Percentiles rank a stretch among this genome's conserved stretches.
Evolutionary conservation across 1,140 invertebrate species (phyloP).

Genomic region (Micrasema minimum): DNA sequence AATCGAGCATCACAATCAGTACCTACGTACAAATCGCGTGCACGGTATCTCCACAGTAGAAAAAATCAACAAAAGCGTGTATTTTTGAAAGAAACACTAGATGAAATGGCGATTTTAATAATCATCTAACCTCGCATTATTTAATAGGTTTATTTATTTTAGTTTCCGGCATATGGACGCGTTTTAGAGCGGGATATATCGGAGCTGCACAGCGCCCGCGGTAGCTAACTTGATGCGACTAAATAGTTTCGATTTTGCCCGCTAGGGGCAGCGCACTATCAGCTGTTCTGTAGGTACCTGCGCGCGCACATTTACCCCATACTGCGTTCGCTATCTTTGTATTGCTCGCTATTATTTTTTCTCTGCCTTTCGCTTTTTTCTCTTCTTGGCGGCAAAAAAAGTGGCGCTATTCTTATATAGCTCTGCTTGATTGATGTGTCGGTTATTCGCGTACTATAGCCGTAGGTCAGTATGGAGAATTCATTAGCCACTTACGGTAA

Average conservation of each 20-base stretch:
- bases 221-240: conserved; percentile 65
- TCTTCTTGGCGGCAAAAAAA: conserved; percentile 32
- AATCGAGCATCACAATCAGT: too few relatives aligned
- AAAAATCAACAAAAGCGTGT: conserved; percentile 5
- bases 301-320: conserved; percentile 22
- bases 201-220: conserved; percentile 56
- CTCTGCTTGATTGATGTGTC: conserved; percentile 25
- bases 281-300: conserved; percentile 58
- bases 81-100: conserved; percentile 27
- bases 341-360: too few relatives aligned
- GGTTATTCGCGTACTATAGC: neutral
- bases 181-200: conserved; percentile 56
- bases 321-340: neutral
- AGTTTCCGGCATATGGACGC: too few relatives aligned
- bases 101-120: neutral
- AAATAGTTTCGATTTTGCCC: conserved; percentile 59
- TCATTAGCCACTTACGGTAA: neutral
- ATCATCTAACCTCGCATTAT: neutral
- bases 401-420: conserved; percentile 10
- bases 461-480: conserved; percentile 8
- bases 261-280: conserved; percentile 58
- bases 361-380: conserved; percentile 6
- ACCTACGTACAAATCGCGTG: conserved; percentile 13
- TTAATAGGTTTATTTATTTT: neutral
- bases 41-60: neutral